Conservation (phyloP, 1,140 invertebrate genomes). For the Zaprionus camerounensis region DNA sequence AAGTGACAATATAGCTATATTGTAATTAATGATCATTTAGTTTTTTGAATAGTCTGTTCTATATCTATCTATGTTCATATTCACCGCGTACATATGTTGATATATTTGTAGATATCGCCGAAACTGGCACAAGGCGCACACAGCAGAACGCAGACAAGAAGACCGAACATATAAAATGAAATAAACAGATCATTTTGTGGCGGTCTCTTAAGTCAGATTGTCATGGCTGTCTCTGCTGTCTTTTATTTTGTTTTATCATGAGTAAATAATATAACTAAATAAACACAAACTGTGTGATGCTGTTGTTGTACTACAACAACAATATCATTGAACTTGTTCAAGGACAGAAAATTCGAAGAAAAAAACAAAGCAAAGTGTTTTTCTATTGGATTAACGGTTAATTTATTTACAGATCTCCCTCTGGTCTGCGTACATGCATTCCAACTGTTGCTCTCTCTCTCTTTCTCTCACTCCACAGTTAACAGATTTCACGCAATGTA, state of each 20-base stretch:
- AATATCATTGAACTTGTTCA: conserved; percentile 75
- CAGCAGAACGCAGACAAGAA: conserved; percentile 30
- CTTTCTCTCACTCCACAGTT: background rate
- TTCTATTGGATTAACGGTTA: conserved; percentile 22
- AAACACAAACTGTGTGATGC: conserved; percentile 21
- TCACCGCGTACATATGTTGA: background rate
- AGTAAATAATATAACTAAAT: conserved; percentile 53
- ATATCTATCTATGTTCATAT: background rate
- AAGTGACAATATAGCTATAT: background rate
- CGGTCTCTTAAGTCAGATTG: background rate
- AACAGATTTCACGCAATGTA: conserved; percentile 11
- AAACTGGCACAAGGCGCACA: conserved; percentile 49
- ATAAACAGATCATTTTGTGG: conserved; percentile 18
- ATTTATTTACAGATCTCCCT: conserved; percentile 4
- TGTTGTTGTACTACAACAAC: conserved; percentile 22
- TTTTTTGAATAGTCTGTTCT: background rate
- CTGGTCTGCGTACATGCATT: background rate
- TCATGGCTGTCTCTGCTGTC: background rate
- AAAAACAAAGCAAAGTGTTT: conserved; percentile 19
- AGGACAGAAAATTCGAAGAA: conserved; percentile 53
- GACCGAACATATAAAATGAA: conserved; percentile 19
- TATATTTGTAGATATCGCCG: conserved; percentile 14
- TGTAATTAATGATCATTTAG: background rate
- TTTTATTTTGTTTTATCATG: conserved; percentile 29
- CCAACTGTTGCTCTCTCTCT: conserved; percentile 8